Evolutionary conservation across 2,888 invertebrate species (phyloP), one percentile per base, ranked within the genome.

Genomic region (Xanthia icteritia): DNA sequence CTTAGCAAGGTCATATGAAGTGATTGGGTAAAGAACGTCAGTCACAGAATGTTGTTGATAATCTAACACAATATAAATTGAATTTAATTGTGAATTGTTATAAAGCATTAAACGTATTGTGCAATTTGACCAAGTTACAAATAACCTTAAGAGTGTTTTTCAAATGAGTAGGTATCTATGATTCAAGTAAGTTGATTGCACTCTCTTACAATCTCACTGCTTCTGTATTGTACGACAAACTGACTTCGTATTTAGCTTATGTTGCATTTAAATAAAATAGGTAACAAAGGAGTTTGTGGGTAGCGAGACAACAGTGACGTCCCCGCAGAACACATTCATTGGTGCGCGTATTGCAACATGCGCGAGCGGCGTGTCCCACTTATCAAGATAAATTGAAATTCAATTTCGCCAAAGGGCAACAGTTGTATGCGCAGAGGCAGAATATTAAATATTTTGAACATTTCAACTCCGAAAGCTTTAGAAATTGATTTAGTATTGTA

Each of bases 341-440:
- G 92, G 93, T 92, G 91, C 90, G 92, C 92, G 91, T 89, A 92
- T 95, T 95, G 93, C 95, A 91, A 91, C 92, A 95, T 89, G 90
- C 91, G 88, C 92, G 89, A 89, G 91, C 91, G 92, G 91, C 89
- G 92, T 92, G 95, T 92, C 94, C 95, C 88, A 95, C 95, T 95
- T 95, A 94, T 92, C 88, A 94, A 94, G 94, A 95, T 94, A 94
- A 94, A 95, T 95, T 95, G 94, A 95, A 95, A 94, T 95, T 95
- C 94, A 94, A 95, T 95, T 95, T 95, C 94, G 94, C 94, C 94
- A 94, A 95, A 95, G 94, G 95, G 94, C 94, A 94, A 91, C 91
- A 90, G 91, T 92, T 90, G 92, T 91, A 89, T 89, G 91, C 90
- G 85, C 91, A 89, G 82, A 88, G 68, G 85, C 88, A 91, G 93